A percentile compares a stretch with the other conserved stretches of the same genome.
These are phyloP conservation scores for Drosophila triauraria DNA, from an alignment of 1,140 invertebrate genomes.

Conservation along the genomic window DNA sequence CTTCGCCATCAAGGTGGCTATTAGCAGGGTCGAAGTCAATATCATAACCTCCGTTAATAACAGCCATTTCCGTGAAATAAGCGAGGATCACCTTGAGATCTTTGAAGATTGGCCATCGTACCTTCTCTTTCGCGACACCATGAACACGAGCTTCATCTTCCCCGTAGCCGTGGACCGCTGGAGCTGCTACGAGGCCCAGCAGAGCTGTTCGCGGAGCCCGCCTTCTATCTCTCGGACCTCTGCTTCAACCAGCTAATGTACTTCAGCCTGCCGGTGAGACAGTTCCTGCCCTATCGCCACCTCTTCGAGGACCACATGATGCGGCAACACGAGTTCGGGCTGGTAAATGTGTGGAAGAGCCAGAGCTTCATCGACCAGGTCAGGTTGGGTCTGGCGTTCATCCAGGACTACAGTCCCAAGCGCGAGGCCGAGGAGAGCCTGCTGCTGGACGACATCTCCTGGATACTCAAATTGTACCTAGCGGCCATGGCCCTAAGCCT, in stretches of 20 bases:
- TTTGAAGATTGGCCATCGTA: conserved; percentile 19
- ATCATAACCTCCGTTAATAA: background rate
- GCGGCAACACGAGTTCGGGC: conserved; percentile 46
- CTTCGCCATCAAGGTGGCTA: conserved; percentile 27
- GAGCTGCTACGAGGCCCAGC: conserved; percentile 46
- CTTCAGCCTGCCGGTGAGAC: conserved; percentile 32
- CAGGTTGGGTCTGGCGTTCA: background rate
- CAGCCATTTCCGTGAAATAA: background rate
- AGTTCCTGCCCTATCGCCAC: conserved; percentile 43
- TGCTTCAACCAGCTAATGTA: conserved; percentile 36
- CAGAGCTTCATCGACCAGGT: conserved; percentile 55
- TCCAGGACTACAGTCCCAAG: conserved; percentile 33
- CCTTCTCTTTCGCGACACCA: conserved; percentile 25
- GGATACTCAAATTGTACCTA: conserved; percentile 39
- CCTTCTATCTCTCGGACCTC: conserved; percentile 53
- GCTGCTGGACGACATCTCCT: conserved; percentile 35
- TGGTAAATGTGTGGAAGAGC: conserved; percentile 35
- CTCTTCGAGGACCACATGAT: conserved; percentile 54
- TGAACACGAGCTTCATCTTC: conserved; percentile 46
- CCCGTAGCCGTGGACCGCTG: conserved; percentile 37
- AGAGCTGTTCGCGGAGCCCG: conserved; percentile 35
- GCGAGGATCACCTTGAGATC: background rate
- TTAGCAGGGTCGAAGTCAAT: background rate
- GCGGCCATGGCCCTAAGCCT: conserved; percentile 7
- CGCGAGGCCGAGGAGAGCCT: background rate